Percentiles rank a stretch among this genome's conserved stretches.
Conservation (phyloP, 1,140 invertebrate genomes). For the Lasioglossum baleicum region DNA sequence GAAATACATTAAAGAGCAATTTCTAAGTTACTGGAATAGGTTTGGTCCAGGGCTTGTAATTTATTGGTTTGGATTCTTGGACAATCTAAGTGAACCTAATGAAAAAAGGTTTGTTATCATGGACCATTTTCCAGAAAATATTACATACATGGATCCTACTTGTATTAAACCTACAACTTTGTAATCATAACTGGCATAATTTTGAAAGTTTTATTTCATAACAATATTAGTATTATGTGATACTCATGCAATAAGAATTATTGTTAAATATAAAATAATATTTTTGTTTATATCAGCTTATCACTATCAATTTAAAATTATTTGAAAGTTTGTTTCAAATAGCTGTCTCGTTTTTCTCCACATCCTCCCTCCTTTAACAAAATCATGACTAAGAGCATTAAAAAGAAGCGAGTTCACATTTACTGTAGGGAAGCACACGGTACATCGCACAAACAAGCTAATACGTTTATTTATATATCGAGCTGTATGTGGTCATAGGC, state of each 20-base stretch:
- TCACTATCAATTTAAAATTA: no score
- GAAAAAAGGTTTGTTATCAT: conserved; percentile 87
- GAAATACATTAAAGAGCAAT: conserved; percentile 92
- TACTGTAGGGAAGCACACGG: conserved; percentile 6
- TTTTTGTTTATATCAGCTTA: not conserved
- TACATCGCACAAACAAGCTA: conserved; percentile 20
- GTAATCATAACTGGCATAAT: no score
- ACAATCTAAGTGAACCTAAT: conserved; percentile 82
- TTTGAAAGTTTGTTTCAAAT: no score
- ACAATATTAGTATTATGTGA: not conserved
- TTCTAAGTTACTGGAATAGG: conserved; percentile 94
- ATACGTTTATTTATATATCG: conserved; percentile 42
- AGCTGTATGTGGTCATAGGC: conserved; percentile 26
- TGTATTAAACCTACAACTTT: conserved; percentile 45
- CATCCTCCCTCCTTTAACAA: not conserved
- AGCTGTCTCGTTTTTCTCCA: no score
- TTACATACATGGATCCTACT: conserved; percentile 73
- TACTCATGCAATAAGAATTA: conserved; percentile 1
- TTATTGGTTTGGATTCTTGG: conserved; percentile 97
- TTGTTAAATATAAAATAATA: not conserved
- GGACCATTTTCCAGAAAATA: conserved; percentile 82
- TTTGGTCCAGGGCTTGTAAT: conserved; percentile 97
- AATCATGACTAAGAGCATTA: no score
- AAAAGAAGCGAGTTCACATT: not conserved
- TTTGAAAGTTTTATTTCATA: no score